Evolutionary conservation across 2,888 invertebrate genomes (phyloP).

Genomic region (Exephanes ischioxanthus): DNA sequence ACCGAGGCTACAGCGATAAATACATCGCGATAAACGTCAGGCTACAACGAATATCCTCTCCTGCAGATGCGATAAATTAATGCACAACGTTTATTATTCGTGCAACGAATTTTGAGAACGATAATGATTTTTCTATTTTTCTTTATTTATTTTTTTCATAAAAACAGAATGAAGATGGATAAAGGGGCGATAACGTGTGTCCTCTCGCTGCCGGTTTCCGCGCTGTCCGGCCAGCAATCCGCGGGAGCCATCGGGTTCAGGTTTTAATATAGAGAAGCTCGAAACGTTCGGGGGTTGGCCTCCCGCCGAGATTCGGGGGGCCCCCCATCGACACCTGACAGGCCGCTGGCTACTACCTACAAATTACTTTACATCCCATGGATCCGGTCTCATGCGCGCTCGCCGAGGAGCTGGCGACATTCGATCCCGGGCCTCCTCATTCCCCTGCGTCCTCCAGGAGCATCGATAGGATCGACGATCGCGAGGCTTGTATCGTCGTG

Average conservation of each 20-base stretch:
- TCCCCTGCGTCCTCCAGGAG: conserved; percentile 34
- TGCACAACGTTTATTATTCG: conserved; percentile 15
- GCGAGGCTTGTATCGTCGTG: conserved; percentile 20
- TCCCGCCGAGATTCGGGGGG: conserved; percentile 79
- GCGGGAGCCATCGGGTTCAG: conserved; percentile 62
- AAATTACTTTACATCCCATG: conserved; percentile 80
- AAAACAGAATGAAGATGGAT: conserved; percentile 66
- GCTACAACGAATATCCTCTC: neutral
- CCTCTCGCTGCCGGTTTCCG: conserved; percentile 64
- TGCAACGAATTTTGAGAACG: conserved; percentile 34
- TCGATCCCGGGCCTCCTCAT: conserved; percentile 2
- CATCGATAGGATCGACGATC: conserved; percentile 48
- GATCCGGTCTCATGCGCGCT: conserved; percentile 42
- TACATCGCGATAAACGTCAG: neutral
- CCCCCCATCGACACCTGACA: conserved; percentile 81
- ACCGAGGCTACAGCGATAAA: neutral
- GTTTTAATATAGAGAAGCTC: conserved; percentile 37
- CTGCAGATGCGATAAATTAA: conserved; percentile 35
- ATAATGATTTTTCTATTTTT: conserved; percentile 28
- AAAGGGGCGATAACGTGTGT: conserved; percentile 68
- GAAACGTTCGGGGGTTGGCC: conserved; percentile 68
- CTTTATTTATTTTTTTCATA: conserved; percentile 52
- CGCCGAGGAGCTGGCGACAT: conserved; percentile 47
- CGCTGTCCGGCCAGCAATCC: conserved; percentile 23
- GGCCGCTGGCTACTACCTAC: conserved; percentile 79